Evolutionary conservation across 1,140 invertebrate species (phyloP).

Genomic region (Solenopsis invicta): DNA sequence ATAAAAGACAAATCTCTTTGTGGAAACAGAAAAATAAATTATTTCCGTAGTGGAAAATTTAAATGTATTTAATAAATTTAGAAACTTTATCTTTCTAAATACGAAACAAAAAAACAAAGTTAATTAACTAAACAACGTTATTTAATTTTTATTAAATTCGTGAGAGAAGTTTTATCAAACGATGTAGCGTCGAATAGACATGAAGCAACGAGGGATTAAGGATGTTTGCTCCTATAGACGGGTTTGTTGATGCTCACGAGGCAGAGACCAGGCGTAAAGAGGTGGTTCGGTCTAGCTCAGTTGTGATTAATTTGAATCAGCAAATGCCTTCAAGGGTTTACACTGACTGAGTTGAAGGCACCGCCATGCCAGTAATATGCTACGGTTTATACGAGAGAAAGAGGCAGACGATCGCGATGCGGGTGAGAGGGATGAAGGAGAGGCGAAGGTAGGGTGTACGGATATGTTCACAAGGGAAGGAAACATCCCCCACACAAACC

Average conservation of each 20-base stretch:
- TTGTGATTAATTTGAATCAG: slow-evolving; percentile 87
- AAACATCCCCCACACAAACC: slow-evolving; percentile 83
- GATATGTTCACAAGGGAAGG: slow-evolving; percentile 81
- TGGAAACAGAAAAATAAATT: neutral
- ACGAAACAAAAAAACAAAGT: neutral
- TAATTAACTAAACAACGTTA: no score
- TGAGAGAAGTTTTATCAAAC: neutral
- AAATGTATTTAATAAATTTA: neutral
- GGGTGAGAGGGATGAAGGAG: slow-evolving; percentile 33
- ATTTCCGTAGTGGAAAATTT: neutral
- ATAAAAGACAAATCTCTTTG: neutral
- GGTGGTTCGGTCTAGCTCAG: slow-evolving; percentile 75
- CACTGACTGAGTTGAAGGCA: slow-evolving; percentile 78
- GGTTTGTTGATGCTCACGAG: slow-evolving; percentile 55
- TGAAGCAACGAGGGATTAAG: slow-evolving; percentile 59
- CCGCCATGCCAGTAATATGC: slow-evolving; percentile 77
- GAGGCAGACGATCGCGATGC: slow-evolving; percentile 54
- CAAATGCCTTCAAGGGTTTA: slow-evolving; percentile 85
- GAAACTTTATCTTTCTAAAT: neutral
- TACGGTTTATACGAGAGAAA: slow-evolving; percentile 68
- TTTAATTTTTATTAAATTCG: slow-evolving; percentile 13
- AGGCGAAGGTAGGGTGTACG: slow-evolving; percentile 62
- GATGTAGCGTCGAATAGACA: neutral
- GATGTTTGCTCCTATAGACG: slow-evolving; percentile 60
- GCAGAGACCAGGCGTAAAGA: slow-evolving; percentile 50